phyloP scores from a whole-genome alignment of 2,113 vertebrate genomes.

The Tetrax tetrax region DNA sequence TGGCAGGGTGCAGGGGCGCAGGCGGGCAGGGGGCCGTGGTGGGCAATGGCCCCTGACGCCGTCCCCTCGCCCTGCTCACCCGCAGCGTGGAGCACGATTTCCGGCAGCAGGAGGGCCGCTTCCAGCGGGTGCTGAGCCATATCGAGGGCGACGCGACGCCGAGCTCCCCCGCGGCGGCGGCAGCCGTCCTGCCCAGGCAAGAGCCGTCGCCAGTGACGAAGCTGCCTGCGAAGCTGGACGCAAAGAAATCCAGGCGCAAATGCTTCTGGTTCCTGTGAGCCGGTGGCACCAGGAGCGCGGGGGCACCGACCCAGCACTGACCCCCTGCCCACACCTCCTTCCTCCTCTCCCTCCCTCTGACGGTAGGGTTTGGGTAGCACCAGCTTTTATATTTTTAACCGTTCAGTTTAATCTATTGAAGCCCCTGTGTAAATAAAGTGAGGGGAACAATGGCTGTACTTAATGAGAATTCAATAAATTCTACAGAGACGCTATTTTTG shows the following conservation, averaged over 20 bases:
- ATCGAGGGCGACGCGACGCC: not conserved
- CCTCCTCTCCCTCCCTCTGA: conserved; percentile 21
- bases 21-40: rapidly evolving
- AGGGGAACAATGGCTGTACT: not conserved
- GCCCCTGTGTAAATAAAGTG: not conserved
- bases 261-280: conserved; percentile 72
- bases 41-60: rapidly evolving
- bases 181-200: not conserved
- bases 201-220: not conserved
- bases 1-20: not conserved
- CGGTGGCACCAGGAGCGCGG: not conserved
- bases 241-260: conserved; percentile 58
- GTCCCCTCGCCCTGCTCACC: not conserved
- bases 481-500: conserved; percentile 48
- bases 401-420: not conserved
- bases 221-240: conserved; percentile 22
- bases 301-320: not conserved
- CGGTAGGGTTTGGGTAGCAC: conserved; percentile 63
- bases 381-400: conserved; percentile 61
- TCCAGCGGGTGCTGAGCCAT: conserved; percentile 68
- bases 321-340: not conserved
- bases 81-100: conserved; percentile 73
- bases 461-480: conserved; percentile 50
- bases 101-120: conserved; percentile 71
- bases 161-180: not conserved